Base-by-base conservation (phyloP, 2,797 vertebrate species). In the Acanthopagrus latus region DNA sequence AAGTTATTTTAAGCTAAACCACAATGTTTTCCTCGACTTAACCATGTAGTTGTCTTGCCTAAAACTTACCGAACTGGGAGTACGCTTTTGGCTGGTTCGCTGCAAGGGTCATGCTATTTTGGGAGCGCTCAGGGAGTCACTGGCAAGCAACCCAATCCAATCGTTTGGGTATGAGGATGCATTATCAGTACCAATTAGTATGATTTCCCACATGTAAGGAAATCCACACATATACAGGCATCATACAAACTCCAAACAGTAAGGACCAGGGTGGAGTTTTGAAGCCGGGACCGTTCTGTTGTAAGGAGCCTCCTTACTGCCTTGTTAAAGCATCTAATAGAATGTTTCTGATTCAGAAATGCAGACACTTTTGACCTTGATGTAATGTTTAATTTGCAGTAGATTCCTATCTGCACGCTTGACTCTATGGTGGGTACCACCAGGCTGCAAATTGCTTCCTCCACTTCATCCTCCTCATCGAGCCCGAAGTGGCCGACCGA, bases 371-470 rank as follows among this genome's bases (percentile, higher is more conserved):
- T 17, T 69, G 43, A 73, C 57, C 54, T 76, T 76, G 67, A 56
- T 68, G 20, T 51, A 2, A 20, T 51, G 72, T 64, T 64, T 3
- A n/a, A 52, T 82, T 58, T 47, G 54, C 74, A 44, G 23, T 50
- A 20, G 11, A 58, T 76, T 60, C 29, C 59, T 59, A 51, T 69
- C 65, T 58, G 16, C 23, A 55, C 1, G 21, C 21, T 41, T 25
- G 18, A 27, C 46, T 68, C 52, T 64, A 63, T 1, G 13, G 74
- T 38, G 54, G 41, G 47, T 58, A 51, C 57, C 27, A 25, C 55
- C 43, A 51, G 47, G 25, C 62, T 67, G 7, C 74, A 78, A 73
- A 73, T 60, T 27, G n/a, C 71, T 57, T 64, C 73, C 56, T 71
- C 52, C 20, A 2, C 72, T 41, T 69, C 29, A 25, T 52, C 58